A percentile compares a stretch with the other conserved stretches of the same genome.
Conservation (phyloP, 1,140 invertebrate species). For the Platyscapa corneri region DNA sequence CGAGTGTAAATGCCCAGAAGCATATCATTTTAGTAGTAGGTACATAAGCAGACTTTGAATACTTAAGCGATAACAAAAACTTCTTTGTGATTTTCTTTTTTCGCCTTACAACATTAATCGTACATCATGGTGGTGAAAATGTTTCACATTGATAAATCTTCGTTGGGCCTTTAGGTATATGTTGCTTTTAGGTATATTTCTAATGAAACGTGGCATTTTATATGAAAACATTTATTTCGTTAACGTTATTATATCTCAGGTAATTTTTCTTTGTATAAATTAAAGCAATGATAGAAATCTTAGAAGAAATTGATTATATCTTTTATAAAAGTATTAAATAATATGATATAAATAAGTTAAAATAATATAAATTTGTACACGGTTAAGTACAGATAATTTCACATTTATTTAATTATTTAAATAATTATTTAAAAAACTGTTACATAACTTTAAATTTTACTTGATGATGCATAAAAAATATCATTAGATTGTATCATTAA, state of each 20-base stretch:
- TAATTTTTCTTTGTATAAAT: background rate
- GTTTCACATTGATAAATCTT: too few species aligned
- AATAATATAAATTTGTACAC: too few species aligned
- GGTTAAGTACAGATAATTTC: too few species aligned
- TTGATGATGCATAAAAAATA: too few species aligned
- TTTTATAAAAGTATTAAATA: too few species aligned
- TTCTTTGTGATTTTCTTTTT: background rate
- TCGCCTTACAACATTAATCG: background rate
- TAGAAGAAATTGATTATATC: too few species aligned
- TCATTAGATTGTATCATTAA: too few species aligned
- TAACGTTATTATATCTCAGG: background rate
- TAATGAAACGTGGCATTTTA: background rate
- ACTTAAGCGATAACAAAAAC: background rate
- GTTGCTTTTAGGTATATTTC: slow-evolving; percentile 35
- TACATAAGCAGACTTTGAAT: background rate
- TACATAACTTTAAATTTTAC: too few species aligned
- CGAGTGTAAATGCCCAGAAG: background rate
- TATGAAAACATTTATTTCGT: slow-evolving; percentile 6
- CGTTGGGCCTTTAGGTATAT: slow-evolving; percentile 10
- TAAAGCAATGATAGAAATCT: background rate
- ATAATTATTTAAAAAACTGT: too few species aligned
- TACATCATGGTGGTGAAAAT: too few species aligned
- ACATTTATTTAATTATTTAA: too few species aligned
- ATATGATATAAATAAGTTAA: too few species aligned
- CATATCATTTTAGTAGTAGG: background rate